phyloP scores from a whole-genome alignment of 2,113 vertebrate species.

The Helogale parvula region DNA sequence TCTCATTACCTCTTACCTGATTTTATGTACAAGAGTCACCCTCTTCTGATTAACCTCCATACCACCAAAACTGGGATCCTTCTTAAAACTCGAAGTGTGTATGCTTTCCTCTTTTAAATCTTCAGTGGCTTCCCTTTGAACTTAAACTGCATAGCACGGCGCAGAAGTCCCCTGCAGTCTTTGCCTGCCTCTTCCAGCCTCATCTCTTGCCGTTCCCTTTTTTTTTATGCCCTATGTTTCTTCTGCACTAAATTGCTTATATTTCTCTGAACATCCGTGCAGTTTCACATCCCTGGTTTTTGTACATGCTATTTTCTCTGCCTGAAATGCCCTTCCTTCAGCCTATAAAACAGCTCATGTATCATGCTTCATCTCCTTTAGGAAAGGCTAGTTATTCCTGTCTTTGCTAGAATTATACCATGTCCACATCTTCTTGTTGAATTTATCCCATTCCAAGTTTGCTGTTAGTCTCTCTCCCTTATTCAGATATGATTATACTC shows the following conservation, averaged over 20 bases:
- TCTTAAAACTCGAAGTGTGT: background rate
- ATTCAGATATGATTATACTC: background rate
- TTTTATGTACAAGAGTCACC: background rate
- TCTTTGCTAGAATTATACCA: background rate
- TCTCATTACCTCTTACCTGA: background rate
- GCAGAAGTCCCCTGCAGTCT: background rate
- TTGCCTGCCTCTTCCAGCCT: background rate
- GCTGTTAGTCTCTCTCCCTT: background rate
- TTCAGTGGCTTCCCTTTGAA: background rate
- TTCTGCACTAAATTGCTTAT: background rate
- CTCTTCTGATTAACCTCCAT: background rate
- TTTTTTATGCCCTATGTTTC: background rate
- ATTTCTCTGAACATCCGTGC: background rate
- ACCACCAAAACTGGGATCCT: background rate
- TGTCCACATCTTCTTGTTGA: background rate
- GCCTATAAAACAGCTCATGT: background rate
- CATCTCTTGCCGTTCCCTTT: background rate
- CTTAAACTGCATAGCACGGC: background rate
- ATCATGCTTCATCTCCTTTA: background rate
- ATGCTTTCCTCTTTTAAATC: background rate
- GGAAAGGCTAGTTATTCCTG: background rate
- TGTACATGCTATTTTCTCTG: background rate
- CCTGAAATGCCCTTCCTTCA: background rate
- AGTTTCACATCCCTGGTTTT: slow-evolving; percentile 14
- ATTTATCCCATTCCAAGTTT: background rate